Conservation (phyloP, 2,888 invertebrate genomes). For the Cryptocephalus moraei region DNA sequence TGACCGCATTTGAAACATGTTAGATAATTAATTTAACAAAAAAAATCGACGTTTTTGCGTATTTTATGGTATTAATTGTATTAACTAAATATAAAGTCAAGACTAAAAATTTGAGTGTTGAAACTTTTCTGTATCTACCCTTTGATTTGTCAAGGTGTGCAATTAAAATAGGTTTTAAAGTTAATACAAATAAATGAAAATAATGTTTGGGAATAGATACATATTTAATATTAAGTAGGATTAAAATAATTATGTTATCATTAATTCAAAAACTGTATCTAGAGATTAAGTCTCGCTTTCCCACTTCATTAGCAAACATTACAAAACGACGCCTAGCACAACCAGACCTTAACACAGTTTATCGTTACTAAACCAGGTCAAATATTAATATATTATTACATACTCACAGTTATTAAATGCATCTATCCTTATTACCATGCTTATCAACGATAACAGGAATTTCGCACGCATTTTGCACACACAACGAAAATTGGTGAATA, state of each 20-base stretch:
- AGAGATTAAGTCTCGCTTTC: too few species aligned
- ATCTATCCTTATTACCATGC: conserved; percentile 14
- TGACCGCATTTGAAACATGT: too few species aligned
- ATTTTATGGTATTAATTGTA: too few species aligned
- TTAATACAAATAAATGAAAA: background rate
- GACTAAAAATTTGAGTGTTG: too few species aligned
- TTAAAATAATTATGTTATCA: background rate
- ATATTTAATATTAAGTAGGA: conserved; percentile 2
- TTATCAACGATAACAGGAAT: conserved; percentile 12
- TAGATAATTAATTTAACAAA: too few species aligned
- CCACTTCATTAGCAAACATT: background rate
- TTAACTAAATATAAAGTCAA: too few species aligned
- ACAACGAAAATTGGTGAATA: background rate
- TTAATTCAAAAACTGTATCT: too few species aligned
- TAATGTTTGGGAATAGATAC: background rate
- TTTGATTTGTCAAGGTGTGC: too few species aligned
- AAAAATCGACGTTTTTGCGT: too few species aligned
- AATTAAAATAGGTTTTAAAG: too few species aligned
- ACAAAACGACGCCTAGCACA: background rate
- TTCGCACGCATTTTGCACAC: conserved; percentile 15
- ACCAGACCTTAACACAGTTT: conserved; percentile 15
- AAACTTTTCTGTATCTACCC: too few species aligned
- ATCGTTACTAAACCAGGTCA: conserved; percentile 10
- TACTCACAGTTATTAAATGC: conserved; percentile 29
- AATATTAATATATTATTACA: conserved; percentile 3